Evolutionary conservation across 1,140 invertebrate species (phyloP).

Genomic region (Drosophila sturtevanti): DNA sequence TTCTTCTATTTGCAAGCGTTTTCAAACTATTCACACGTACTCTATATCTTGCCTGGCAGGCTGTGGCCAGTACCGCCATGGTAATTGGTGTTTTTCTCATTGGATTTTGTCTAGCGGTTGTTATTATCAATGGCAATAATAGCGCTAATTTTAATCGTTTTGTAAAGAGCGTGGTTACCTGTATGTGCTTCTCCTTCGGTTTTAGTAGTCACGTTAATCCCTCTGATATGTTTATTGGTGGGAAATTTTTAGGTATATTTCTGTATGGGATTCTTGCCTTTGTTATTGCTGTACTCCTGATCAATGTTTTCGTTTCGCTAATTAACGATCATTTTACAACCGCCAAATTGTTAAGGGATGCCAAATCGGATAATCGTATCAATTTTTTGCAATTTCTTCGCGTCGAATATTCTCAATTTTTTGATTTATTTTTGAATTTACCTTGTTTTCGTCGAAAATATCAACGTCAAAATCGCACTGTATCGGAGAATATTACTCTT

Average conservation of each 20-base stretch:
- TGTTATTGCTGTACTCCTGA: slow-evolving; percentile 49
- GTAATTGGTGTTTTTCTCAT: slow-evolving; percentile 52
- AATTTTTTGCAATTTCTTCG: slow-evolving; percentile 57
- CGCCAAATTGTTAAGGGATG: slow-evolving; percentile 39
- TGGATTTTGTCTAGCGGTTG: slow-evolving; percentile 43
- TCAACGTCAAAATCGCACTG: slow-evolving; percentile 23
- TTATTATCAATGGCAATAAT: slow-evolving; percentile 63
- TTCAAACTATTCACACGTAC: slow-evolving; percentile 58
- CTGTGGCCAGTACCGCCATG: slow-evolving; percentile 40
- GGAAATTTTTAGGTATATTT: slow-evolving; percentile 42
- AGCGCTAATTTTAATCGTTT: slow-evolving; percentile 39
- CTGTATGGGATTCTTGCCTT: slow-evolving; percentile 51
- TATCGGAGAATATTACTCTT: slow-evolving; percentile 27
- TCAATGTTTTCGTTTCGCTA: slow-evolving; percentile 58
- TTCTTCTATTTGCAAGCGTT: slow-evolving; percentile 56
- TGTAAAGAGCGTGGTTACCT: slow-evolving; percentile 37
- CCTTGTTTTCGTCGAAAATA: slow-evolving; percentile 39
- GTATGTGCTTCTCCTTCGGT: slow-evolving; percentile 60
- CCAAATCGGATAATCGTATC: slow-evolving; percentile 4
- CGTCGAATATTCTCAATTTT: slow-evolving; percentile 29
- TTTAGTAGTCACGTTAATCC: slow-evolving; percentile 45
- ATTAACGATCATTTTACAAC: slow-evolving; percentile 55
- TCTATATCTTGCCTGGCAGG: slow-evolving; percentile 36
- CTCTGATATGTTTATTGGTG: slow-evolving; percentile 50
- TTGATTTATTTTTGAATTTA: slow-evolving; percentile 10